Conservation (phyloP, 2,113 vertebrate genomes). For the Lophura nycthemera region DNA sequence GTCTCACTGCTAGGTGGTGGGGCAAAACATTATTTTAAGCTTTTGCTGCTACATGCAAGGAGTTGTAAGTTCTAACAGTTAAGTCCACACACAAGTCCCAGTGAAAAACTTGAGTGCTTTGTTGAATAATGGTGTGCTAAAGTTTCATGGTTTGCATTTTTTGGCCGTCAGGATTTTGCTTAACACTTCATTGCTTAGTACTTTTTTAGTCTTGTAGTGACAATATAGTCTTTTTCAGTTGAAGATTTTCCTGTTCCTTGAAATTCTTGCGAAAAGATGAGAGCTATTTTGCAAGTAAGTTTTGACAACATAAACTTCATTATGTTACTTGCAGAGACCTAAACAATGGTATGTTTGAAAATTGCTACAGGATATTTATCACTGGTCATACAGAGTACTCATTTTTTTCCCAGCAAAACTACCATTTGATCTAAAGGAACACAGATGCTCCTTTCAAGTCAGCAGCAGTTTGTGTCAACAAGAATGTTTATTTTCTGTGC, state of each 20-base stretch:
- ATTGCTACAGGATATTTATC: constrained; percentile 1
- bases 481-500: constrained; percentile 15
- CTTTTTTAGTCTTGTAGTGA: not conserved
- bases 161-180: not conserved
- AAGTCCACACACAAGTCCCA: not conserved
- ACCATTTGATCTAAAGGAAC: constrained; percentile 5
- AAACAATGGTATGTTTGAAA: not conserved
- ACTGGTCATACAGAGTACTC: not conserved
- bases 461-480: constrained; percentile 28
- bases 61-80: not conserved
- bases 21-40: not conserved
- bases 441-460: not conserved
- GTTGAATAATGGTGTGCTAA: not conserved
- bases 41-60: not conserved
- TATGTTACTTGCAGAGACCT: not conserved
- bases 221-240: not conserved
- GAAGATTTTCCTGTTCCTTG: not conserved
- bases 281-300: not conserved
- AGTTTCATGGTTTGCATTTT: not conserved
- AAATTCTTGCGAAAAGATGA: not conserved
- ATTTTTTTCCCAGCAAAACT: not conserved
- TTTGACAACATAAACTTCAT: not conserved
- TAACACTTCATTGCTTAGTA: not conserved
- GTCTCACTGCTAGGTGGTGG: not conserved
- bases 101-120: not conserved